Evolutionary conservation across 2,797 vertebrate genomes (phyloP).

Genomic region (Morus bassanus): DNA sequence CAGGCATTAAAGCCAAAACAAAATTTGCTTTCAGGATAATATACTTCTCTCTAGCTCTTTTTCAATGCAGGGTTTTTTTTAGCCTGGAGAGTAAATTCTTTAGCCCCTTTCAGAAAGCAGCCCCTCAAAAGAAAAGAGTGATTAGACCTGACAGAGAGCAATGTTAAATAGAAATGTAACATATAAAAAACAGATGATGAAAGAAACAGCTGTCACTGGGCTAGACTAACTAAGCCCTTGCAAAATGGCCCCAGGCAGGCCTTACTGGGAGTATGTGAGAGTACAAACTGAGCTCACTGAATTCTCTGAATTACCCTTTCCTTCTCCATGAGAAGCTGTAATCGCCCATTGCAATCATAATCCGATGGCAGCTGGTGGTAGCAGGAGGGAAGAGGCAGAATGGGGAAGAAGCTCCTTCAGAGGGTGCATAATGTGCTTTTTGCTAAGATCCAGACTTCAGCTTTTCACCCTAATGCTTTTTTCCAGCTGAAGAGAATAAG

Average conservation of each 20-base stretch:
- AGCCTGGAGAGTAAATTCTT: neutral
- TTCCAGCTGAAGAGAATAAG: neutral
- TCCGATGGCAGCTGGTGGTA: neutral
- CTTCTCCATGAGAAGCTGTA: neutral
- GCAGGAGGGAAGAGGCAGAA: neutral
- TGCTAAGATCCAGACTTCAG: neutral
- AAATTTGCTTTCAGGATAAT: neutral
- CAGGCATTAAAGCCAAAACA: neutral
- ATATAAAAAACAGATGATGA: neutral
- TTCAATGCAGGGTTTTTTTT: neutral
- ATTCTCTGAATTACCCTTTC: neutral
- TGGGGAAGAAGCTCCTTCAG: neutral
- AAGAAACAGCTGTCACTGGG: slow-evolving; percentile 16
- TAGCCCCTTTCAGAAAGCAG: neutral
- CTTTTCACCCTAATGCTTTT: neutral
- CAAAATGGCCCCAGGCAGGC: neutral
- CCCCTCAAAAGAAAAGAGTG: neutral
- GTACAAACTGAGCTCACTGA: neutral
- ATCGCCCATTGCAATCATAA: neutral
- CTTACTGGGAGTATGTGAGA: neutral
- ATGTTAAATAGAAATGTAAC: neutral
- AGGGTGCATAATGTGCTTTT: neutral
- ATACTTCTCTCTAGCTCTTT: neutral
- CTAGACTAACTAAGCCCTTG: neutral
- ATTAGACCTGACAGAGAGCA: neutral